These are phyloP conservation scores for Nemotelus nigrinus DNA, from an alignment of 2,888 invertebrate species.

Conservation along the genomic window DNA sequence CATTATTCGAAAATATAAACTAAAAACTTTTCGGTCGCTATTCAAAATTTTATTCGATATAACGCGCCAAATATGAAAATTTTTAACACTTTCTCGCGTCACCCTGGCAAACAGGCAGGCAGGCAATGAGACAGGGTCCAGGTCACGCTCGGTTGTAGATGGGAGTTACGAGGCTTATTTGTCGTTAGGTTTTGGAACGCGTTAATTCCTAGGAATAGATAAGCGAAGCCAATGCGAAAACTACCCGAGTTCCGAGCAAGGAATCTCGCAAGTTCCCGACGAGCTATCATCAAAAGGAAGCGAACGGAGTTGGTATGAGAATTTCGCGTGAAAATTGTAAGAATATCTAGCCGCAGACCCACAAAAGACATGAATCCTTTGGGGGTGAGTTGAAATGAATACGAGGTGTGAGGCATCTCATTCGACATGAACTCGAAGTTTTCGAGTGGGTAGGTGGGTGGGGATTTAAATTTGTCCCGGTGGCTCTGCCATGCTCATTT, in stretches of 20 bases:
- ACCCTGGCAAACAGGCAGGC: no score
- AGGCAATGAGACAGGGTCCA: background rate
- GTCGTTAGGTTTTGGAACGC: background rate
- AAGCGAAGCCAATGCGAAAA: constrained; percentile 31
- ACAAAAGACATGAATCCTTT: background rate
- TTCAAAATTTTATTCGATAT: constrained; percentile 33
- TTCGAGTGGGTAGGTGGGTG: constrained; percentile 32
- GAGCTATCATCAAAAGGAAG: constrained; percentile 4
- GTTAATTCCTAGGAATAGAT: constrained; percentile 28
- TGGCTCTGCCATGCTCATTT: constrained; percentile 40
- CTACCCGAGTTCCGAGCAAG: constrained; percentile 25
- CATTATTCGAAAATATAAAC: constrained; percentile 35
- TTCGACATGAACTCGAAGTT: background rate
- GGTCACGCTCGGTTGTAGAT: no score
- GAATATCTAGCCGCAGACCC: constrained; percentile 23
- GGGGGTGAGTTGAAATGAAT: background rate
- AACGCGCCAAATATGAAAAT: constrained; percentile 43
- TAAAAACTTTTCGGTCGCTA: constrained; percentile 36
- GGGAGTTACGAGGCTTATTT: background rate
- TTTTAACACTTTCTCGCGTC: constrained; percentile 43
- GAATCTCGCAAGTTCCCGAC: background rate
- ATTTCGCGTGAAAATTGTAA: constrained; percentile 28
- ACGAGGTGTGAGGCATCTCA: background rate
- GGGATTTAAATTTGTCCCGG: constrained; percentile 51
- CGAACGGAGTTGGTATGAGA: constrained; percentile 22